Conservation (phyloP, 1,140 invertebrate species). For the Bombus impatiens region DNA sequence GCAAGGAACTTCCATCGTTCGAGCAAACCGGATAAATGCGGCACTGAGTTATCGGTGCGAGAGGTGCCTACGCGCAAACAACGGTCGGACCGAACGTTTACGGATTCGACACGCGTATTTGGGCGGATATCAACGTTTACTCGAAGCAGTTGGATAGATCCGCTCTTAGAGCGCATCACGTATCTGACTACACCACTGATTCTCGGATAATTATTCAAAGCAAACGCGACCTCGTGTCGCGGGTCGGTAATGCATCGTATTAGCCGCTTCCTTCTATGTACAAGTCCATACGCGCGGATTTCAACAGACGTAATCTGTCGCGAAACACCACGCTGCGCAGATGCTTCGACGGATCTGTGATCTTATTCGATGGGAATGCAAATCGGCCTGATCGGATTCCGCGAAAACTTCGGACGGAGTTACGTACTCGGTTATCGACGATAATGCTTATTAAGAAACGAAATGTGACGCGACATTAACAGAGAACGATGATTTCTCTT, state of each 20-base stretch:
- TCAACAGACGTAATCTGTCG: constrained; percentile 8
- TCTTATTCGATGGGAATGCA: constrained; percentile 19
- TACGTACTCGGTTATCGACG: too few species aligned
- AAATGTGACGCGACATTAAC: background rate
- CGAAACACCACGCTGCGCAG: background rate
- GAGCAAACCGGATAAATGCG: constrained; percentile 37
- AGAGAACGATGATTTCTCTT: too few species aligned
- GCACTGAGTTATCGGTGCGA: constrained; percentile 39
- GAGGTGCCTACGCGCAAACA: background rate
- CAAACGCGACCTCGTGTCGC: constrained; percentile 60
- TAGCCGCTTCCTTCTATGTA: constrained; percentile 41
- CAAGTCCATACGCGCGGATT: constrained; percentile 8
- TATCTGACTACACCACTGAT: constrained; percentile 52
- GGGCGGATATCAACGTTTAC: constrained; percentile 54
- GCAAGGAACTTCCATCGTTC: constrained; percentile 18
- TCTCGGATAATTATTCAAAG: constrained; percentile 65
- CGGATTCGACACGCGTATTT: constrained; percentile 42
- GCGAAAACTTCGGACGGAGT: background rate
- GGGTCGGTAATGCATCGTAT: constrained; percentile 63
- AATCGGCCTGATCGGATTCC: background rate
- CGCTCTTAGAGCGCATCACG: constrained; percentile 47
- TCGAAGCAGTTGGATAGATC: constrained; percentile 50
- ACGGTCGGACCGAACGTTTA: constrained; percentile 21
- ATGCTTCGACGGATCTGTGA: background rate
- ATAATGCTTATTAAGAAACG: background rate